A percentile compares a stretch with the other conserved stretches of the same genome.
Conservation (phyloP, 2,888 invertebrate genomes). For the Nowickia ferox region DNA sequence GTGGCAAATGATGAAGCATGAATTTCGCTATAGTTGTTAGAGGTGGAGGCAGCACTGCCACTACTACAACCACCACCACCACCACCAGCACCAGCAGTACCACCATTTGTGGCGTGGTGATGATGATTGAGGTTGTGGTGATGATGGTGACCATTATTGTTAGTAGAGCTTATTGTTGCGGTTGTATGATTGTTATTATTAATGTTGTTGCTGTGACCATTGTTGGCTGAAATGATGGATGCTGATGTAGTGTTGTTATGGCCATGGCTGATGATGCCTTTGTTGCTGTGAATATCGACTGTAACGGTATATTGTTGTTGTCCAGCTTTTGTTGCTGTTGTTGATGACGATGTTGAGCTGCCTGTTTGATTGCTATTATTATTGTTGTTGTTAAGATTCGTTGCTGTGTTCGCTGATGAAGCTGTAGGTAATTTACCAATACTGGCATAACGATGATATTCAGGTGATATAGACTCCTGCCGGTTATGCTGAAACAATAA, state of each 20-base stretch:
- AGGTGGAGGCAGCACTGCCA: constrained; percentile 22
- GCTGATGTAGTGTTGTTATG: constrained; percentile 59
- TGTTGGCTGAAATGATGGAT: constrained; percentile 62
- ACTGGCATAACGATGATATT: constrained; percentile 81
- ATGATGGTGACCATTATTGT: constrained; percentile 61
- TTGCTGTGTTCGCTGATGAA: constrained; percentile 72
- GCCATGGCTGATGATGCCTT: constrained; percentile 63
- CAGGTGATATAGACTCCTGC: constrained; percentile 82
- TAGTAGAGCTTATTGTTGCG: constrained; percentile 75
- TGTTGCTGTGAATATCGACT: constrained; percentile 73
- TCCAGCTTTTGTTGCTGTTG: constrained; percentile 63
- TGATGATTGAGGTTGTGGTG: constrained; percentile 53
- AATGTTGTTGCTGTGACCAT: constrained; percentile 56
- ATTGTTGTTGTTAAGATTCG: constrained; percentile 14
- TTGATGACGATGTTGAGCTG: constrained; percentile 26
- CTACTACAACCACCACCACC: constrained; percentile 7
- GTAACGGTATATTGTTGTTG: constrained; percentile 73
- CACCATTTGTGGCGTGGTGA: constrained; percentile 33
- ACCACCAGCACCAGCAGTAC: constrained; percentile 3
- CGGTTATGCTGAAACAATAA: constrained; percentile 79
- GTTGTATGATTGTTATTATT: constrained; percentile 24
- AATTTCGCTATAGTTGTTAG: constrained; percentile 82
- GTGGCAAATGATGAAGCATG: constrained; percentile 89
- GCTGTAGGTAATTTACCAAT: constrained; percentile 81
- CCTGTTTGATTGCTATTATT: constrained; percentile 75